A percentile compares a stretch with the other conserved stretches of the same genome.
Conservation (phyloP, 2,888 invertebrate species). For the Atethmia centrago region DNA sequence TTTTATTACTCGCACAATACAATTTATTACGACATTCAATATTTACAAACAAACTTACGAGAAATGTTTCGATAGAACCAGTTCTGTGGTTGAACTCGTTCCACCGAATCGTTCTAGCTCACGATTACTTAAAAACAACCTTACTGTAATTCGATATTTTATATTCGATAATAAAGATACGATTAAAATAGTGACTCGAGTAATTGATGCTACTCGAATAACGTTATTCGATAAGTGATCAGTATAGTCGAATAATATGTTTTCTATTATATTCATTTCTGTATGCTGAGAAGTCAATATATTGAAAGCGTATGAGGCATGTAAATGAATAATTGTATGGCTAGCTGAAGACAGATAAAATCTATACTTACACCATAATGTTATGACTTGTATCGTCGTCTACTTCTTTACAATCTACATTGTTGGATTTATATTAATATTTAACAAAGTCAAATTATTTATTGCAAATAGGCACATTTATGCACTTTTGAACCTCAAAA, state of each 20-base stretch:
- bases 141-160: constrained; percentile 65
- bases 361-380: background rate
- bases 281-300: background rate
- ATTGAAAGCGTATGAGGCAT: background rate
- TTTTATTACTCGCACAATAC: constrained; percentile 63
- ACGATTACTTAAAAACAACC: constrained; percentile 61
- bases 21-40: constrained; percentile 67
- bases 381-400: background rate
- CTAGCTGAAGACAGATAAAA: background rate
- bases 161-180: constrained; percentile 63
- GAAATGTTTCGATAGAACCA: constrained; percentile 59
- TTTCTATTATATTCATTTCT: constrained; percentile 41
- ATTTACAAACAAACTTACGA: constrained; percentile 65
- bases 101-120: constrained; percentile 58
- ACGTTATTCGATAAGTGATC: constrained; percentile 62
- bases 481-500: no score
- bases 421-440: no score
- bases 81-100: constrained; percentile 62
- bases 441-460: no score
- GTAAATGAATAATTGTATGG: constrained; percentile 1
- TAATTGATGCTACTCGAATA: constrained; percentile 67
- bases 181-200: constrained; percentile 65
- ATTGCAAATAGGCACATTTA: no score
- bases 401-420: background rate
- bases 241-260: constrained; percentile 48